Percentiles rank a stretch among this genome's conserved stretches.
These are phyloP conservation scores for Therioaphis trifolii DNA, from an alignment of 2,888 invertebrate genomes.

Conservation along the genomic window DNA sequence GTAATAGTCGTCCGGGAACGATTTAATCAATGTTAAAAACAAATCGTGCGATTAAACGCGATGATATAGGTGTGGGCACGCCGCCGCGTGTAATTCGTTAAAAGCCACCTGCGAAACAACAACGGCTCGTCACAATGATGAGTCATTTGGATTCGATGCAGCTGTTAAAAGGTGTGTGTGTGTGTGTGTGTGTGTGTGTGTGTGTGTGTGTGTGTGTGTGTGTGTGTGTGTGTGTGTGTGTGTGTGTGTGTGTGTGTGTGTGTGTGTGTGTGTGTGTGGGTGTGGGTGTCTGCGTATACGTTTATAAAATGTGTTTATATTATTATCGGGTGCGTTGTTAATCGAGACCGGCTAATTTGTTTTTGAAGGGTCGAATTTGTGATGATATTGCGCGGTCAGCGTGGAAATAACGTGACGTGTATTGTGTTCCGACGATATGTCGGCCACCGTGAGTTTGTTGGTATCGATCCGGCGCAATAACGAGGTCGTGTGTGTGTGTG, in stretches of 20 bases:
- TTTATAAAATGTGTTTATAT: neutral
- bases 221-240: no score
- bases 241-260: no score
- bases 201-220: neutral
- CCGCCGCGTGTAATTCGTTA: no score
- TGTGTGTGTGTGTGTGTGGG: neutral
- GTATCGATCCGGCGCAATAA: no score
- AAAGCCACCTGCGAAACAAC: no score
- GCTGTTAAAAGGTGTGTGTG: neutral
- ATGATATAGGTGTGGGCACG: neutral
- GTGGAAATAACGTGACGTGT: neutral
- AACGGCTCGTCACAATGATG: no score
- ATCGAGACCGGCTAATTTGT: conserved; percentile 18
- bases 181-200: neutral
- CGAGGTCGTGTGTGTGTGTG: no score
- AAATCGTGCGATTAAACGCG: conserved; percentile 25
- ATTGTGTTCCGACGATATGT: no score
- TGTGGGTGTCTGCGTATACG: neutral
- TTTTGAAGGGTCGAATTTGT: conserved; percentile 9
- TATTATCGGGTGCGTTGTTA: neutral
- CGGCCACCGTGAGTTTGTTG: no score
- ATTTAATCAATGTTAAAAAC: conserved; percentile 54
- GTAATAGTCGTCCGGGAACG: conserved; percentile 6
- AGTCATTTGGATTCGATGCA: no score
- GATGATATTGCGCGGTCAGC: neutral